Evolutionary conservation across 2,797 vertebrate genomes (phyloP).

Genomic region (Centropyge bicolor): DNA sequence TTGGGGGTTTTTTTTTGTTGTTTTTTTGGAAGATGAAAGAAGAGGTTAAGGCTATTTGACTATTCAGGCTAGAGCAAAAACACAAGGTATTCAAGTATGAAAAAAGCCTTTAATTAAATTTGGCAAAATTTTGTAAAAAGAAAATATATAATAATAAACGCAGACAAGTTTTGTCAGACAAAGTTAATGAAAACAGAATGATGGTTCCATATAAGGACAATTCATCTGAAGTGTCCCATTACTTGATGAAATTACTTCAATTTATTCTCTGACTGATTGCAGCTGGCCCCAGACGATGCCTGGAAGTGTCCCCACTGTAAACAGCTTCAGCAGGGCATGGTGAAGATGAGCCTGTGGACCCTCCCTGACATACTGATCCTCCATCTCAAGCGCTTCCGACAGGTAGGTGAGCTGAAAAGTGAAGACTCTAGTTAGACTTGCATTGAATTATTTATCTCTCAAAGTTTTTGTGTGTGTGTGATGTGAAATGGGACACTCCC

Average conservation of each 20-base stretch:
- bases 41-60: too few relatives aligned
- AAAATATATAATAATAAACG: not conserved
- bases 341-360: constrained; percentile 96
- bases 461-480: not conserved
- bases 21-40: too few relatives aligned
- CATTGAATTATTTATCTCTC: too few relatives aligned
- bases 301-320: constrained; percentile 95
- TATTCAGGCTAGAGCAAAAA: not conserved
- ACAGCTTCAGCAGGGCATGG: constrained; percentile 92
- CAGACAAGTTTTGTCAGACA: not conserved
- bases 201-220: not conserved
- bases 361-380: constrained; percentile 95
- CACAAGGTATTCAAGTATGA: not conserved
- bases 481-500: not conserved
- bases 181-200: not conserved
- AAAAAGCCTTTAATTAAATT: not conserved
- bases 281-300: constrained; percentile 94
- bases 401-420: constrained; percentile 69
- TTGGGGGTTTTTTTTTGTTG: too few relatives aligned
- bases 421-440: not conserved
- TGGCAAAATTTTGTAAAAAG: too few relatives aligned
- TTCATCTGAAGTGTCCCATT: not conserved
- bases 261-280: constrained; percentile 29
- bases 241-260: not conserved
- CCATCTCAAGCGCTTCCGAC: constrained; percentile 94